These are phyloP conservation scores for Novumbra hubbsi DNA, from an alignment of 2,797 vertebrate species.

Conservation along the genomic window DNA sequence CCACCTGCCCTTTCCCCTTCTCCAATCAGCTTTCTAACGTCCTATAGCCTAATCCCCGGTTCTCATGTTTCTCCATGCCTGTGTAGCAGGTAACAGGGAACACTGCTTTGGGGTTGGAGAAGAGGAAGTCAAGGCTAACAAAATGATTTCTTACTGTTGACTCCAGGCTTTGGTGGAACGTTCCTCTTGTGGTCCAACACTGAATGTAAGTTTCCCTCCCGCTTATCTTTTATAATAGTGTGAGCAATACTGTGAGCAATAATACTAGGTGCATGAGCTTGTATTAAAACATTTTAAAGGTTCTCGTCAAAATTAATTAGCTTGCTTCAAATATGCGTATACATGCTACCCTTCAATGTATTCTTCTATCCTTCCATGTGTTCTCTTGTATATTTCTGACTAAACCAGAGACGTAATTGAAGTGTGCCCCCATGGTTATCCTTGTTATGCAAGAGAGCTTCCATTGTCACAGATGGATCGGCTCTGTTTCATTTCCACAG, in stretches of 20 bases:
- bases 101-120: conserved; percentile 76
- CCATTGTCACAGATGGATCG: conserved; percentile 34
- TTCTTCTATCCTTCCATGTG: not conserved
- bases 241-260: not conserved
- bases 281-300: not conserved
- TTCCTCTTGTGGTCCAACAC: conserved; percentile 45
- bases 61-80: conserved; percentile 57
- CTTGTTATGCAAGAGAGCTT: conserved; percentile 37
- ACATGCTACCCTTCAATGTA: not conserved
- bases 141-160: conserved; percentile 80
- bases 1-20: conserved; percentile 64
- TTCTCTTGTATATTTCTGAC: not conserved
- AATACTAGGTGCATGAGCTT: not conserved
- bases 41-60: conserved; percentile 36
- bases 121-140: conserved; percentile 45
- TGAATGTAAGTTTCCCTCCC: conserved; percentile 77
- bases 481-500: conserved; percentile 37
- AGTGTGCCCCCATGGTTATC: conserved; percentile 27
- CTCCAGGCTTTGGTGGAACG: conserved; percentile 66
- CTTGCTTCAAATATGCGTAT: not conserved
- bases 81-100: conserved; percentile 79
- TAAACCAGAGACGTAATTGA: conserved; percentile 3
- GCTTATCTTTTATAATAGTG: conserved; percentile 25
- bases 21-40: conserved; percentile 49
- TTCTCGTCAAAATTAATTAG: not conserved